Conservation (phyloP, 1,140 invertebrate genomes). For the Polyergus mexicanus region DNA sequence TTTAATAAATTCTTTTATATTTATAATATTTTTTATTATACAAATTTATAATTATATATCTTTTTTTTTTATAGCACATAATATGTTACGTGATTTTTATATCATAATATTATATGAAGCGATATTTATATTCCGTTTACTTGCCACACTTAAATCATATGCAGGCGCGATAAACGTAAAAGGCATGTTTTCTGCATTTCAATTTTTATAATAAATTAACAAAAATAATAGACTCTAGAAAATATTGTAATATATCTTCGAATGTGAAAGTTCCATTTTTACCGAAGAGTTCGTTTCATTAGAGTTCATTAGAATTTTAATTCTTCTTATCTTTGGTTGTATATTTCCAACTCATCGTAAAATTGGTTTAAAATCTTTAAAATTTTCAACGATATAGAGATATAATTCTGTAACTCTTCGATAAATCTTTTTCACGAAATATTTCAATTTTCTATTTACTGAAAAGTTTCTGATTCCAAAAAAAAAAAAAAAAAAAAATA, state of each 20-base stretch:
- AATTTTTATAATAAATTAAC: background rate
- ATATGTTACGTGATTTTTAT: background rate
- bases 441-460: background rate
- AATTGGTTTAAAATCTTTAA: background rate
- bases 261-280: background rate
- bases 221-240: background rate
- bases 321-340: background rate
- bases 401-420: background rate
- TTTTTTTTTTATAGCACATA: constrained; percentile 14
- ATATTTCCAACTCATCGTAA: background rate
- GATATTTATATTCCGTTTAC: too few relatives aligned
- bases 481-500: background rate
- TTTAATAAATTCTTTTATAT: background rate
- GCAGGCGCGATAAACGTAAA: background rate
- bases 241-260: too few relatives aligned
- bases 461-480: background rate
- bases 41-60: background rate
- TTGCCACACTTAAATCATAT: constrained; percentile 22
- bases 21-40: background rate
- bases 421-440: background rate
- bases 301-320: background rate
- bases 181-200: background rate
- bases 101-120: too few relatives aligned
- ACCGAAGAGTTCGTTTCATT: background rate
- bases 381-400: background rate